phyloP scores from a whole-genome alignment of 2,797 vertebrate species.

The Liparis tanakae region DNA sequence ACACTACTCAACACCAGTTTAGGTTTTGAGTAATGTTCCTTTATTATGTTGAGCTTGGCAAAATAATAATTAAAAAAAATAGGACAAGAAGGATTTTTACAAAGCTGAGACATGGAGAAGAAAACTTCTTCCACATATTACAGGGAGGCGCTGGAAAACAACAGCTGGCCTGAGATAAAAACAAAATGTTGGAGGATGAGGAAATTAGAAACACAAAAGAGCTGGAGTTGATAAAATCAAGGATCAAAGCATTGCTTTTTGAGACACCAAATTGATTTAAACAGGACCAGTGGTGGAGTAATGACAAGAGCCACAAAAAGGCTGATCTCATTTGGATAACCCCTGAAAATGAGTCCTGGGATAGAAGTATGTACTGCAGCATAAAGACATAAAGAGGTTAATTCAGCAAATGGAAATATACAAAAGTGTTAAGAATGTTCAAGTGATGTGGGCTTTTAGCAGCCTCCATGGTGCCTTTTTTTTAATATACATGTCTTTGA shows the following conservation, averaged over 20 bases:
- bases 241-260: slow-evolving; percentile 82
- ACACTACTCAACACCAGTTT: slow-evolving; percentile 49
- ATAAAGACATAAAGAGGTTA: slow-evolving; percentile 27
- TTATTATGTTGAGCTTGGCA: slow-evolving; percentile 51
- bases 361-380: slow-evolving; percentile 27
- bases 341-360: slow-evolving; percentile 55
- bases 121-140: slow-evolving; percentile 77
- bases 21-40: slow-evolving; percentile 39
- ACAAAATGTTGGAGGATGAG: slow-evolving; percentile 77
- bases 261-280: slow-evolving; percentile 77
- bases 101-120: slow-evolving; percentile 62
- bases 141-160: slow-evolving; percentile 81
- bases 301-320: slow-evolving; percentile 69
- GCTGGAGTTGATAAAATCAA: slow-evolving; percentile 84
- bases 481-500: not conserved
- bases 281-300: slow-evolving; percentile 73
- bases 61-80: slow-evolving; percentile 41
- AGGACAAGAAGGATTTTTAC: slow-evolving; percentile 72
- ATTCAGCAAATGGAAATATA: slow-evolving; percentile 27
- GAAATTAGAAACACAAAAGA: slow-evolving; percentile 86
- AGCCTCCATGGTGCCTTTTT: not conserved
- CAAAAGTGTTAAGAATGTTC: slow-evolving; percentile 40
- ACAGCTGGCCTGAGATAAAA: slow-evolving; percentile 84
- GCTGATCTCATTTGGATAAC: slow-evolving; percentile 75
- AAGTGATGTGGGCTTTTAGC: slow-evolving; percentile 15